Percentiles rank a stretch among this genome's conserved stretches.
phyloP scores from a whole-genome alignment of 2,888 invertebrate genomes.

The Synanthedon tipuliformis region DNA sequence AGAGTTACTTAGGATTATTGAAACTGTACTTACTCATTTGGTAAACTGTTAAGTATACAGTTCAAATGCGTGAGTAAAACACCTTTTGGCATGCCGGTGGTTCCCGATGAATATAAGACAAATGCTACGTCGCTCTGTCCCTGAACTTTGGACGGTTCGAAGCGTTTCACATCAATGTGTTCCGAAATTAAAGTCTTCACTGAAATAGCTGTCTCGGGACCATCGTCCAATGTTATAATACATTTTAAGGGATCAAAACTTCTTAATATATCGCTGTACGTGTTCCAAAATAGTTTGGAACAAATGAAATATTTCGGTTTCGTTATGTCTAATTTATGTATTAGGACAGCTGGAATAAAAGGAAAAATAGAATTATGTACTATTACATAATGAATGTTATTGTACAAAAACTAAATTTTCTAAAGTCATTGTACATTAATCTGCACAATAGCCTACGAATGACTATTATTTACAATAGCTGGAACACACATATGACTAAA shows the following conservation, averaged over 20 bases:
- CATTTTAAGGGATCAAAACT: slow-evolving; percentile 29
- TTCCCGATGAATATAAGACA: slow-evolving; percentile 77
- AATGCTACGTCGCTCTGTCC: slow-evolving; percentile 36
- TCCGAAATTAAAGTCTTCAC: slow-evolving; percentile 23
- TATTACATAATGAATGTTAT: too few relatives aligned
- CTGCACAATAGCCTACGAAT: too few relatives aligned
- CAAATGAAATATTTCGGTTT: slow-evolving; percentile 76
- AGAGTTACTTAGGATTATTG: too few relatives aligned
- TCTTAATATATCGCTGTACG: slow-evolving; percentile 29
- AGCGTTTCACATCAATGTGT: slow-evolving; percentile 26
- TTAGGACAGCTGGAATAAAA: slow-evolving; percentile 64
- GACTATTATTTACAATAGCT: too few relatives aligned
- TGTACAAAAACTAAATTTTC: too few relatives aligned
- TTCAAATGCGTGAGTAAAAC: slow-evolving; percentile 74
- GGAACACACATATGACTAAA: too few relatives aligned
- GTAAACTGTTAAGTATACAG: slow-evolving; percentile 42
- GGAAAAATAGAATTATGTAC: slow-evolving; percentile 8
- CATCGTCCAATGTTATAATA: slow-evolving; percentile 26
- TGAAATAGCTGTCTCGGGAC: slow-evolving; percentile 15
- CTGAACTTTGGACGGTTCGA: slow-evolving; percentile 56
- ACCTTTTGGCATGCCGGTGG: slow-evolving; percentile 76
- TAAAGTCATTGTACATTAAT: too few relatives aligned
- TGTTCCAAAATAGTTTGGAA: slow-evolving; percentile 61
- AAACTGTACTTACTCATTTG: slow-evolving; percentile 30
- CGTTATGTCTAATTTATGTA: slow-evolving; percentile 74